Base-by-base conservation (phyloP, 2,113 vertebrate species). In the Pomatorhinus ruficollis region DNA sequence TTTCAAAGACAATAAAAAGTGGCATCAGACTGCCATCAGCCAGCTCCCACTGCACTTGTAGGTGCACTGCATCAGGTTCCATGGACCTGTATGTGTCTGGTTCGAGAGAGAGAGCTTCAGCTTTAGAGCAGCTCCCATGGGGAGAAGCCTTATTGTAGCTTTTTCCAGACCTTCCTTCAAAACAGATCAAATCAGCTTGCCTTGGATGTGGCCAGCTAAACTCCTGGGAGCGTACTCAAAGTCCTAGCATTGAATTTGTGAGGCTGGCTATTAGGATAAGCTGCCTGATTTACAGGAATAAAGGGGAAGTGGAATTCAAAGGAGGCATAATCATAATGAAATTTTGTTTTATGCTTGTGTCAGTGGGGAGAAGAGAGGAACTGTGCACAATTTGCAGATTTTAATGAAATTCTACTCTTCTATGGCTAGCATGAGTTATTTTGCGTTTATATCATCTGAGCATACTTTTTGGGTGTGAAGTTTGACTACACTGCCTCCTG, bases 1-100 rank as follows among this genome's bases (percentile, higher is more conserved):
- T 77, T 45, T 53, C 35, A 15, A 77, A 50, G 69, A 40, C 33
- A 50, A 42, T 21, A 12, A 19, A 15, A 74, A 74, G 11, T 31
- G 50, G 44, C 35, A 50, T 24, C 54, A 64, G 49, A 40, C 2
- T 7, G n/a, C 40, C 14, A 33, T 28, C 40, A 47, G 44, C 13
- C 54, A 54, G 40, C 28, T 81, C 23, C 75, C 39, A 10, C 35
- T 82, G 65, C 40, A 60, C 20, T 40, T 37, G 19, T 13, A 45
- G 24, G 53, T 63, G 74, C 22, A 37, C 8, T 20, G 25, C 22
- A 15, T 9, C 54, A 47, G 54, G 33, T 60, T 17, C 39, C 39
- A 30, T 5, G 45, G 6, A 18, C 27, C 35, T 39, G 2, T 3
- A 8, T 1, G 28, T 59, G 33, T 27, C 68, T 6, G 2, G 14